These are phyloP conservation scores for Ostrea edulis DNA, from an alignment of 1,140 invertebrate species.

Conservation along the genomic window DNA sequence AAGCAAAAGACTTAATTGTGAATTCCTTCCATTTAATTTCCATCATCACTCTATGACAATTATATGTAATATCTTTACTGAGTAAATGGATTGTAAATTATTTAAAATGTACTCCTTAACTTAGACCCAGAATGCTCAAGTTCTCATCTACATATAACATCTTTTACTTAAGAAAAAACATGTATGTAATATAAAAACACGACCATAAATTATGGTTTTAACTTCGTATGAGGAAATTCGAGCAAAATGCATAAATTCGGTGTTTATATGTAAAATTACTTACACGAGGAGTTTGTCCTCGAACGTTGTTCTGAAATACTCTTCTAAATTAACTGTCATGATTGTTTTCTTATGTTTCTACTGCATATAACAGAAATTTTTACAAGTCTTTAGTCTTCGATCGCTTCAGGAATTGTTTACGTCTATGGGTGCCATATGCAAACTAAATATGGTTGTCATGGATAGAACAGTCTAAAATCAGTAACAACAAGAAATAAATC, in stretches of 20 bases:
- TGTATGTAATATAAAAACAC: background rate
- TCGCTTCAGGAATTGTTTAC: background rate
- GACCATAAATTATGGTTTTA: background rate
- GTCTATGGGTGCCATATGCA: constrained; percentile 62
- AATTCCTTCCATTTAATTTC: no score
- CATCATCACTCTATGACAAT: no score
- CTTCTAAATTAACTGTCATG: constrained; percentile 78
- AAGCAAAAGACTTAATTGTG: no score
- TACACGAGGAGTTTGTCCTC: constrained; percentile 80
- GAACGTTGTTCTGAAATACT: constrained; percentile 79
- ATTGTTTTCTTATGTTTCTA: background rate
- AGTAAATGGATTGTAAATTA: no score
- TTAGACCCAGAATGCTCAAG: no score
- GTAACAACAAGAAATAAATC: background rate
- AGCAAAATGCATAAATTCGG: background rate
- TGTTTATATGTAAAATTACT: constrained; percentile 54
- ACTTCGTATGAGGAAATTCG: constrained; percentile 11
- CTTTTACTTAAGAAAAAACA: no score
- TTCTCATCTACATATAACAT: no score
- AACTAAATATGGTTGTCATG: constrained; percentile 47
- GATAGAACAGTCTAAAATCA: background rate
- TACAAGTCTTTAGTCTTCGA: background rate
- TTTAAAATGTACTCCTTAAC: no score
- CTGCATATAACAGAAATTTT: background rate
- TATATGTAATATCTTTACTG: no score